Conservation (phyloP, 2,113 vertebrate genomes). For the Xenopus tropicalis region UCB_Xtro_10.0 CM004450.2:60352501-60353000, state of each 20-base stretch:
- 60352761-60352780: conserved; percentile 25
- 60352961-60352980: conserved; percentile 9
- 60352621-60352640: no score
- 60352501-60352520: no score
- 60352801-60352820: neutral
- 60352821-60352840: conserved; percentile 32
- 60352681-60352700: no score
- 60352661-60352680: no score
- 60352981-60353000: neutral
- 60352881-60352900: conserved; percentile 4
- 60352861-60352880: conserved; percentile 35
- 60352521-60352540: no score
- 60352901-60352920: conserved; percentile 28
- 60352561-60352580: no score
- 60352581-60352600: no score
- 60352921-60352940: conserved; percentile 6
- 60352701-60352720: no score
- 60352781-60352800: conserved; percentile 35
- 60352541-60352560: no score
- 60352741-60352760: conserved; percentile 5
- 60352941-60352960: neutral
- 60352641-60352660: no score
- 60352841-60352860: conserved; percentile 25
- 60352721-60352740: no score
- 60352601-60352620: no score